Percentiles rank a stretch among this genome's conserved stretches.
phyloP scores from a whole-genome alignment of 2,113 vertebrate species.

The Ptilorrhoa leucosticta region DNA sequence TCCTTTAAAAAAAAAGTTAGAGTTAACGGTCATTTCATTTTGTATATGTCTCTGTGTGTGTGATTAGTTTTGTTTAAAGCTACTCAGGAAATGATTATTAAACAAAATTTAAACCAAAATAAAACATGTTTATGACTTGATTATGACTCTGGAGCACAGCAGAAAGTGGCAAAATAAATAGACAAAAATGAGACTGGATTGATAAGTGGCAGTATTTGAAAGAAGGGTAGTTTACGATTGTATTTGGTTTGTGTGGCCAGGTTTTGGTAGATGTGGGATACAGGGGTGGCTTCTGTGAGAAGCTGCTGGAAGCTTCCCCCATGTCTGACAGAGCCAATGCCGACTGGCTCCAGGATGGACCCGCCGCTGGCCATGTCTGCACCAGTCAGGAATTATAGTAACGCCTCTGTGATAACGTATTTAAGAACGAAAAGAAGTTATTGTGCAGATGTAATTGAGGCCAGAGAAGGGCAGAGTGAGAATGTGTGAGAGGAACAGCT shows the following conservation, averaged over 20 bases:
- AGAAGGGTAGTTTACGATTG: not conserved
- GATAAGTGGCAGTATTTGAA: not conserved
- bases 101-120: not conserved
- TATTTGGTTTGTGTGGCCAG: not conserved
- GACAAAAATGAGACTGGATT: not conserved
- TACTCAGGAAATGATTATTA: constrained; percentile 12
- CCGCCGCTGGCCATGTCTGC: rapidly evolving
- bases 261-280: not conserved
- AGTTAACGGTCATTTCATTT: not conserved
- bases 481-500: not conserved
- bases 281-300: not conserved
- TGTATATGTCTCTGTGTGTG: not conserved
- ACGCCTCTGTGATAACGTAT: not conserved
- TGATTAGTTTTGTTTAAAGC: constrained; percentile 9
- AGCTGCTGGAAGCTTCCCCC: not conserved
- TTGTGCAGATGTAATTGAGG: not conserved
- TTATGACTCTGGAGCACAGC: not conserved
- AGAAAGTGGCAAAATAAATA: constrained; percentile 39
- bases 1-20: not conserved
- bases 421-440: not conserved
- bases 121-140: not conserved
- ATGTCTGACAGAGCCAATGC: rapidly evolving
- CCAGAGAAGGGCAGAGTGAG: not conserved
- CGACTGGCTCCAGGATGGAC: not conserved
- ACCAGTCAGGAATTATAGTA: not conserved